Percentiles rank a stretch among this genome's conserved stretches.
phyloP scores from a whole-genome alignment of 1,140 invertebrate species.

The Drosophila hydei region DNA sequence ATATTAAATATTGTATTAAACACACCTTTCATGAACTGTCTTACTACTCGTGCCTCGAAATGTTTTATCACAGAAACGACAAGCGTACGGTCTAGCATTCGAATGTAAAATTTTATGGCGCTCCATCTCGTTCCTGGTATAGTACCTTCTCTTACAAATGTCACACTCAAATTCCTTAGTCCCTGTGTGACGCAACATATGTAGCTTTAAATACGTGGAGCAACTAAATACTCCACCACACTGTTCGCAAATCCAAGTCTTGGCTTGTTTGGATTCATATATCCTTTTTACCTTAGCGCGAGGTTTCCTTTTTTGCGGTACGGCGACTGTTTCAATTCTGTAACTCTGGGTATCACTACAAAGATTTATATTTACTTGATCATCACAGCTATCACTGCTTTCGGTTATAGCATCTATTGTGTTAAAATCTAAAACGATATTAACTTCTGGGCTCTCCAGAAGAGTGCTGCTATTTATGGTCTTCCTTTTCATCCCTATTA shows the following conservation, averaged over 20 bases:
- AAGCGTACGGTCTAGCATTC: conserved; percentile 54
- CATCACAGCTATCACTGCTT: not conserved
- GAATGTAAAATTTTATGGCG: conserved; percentile 62
- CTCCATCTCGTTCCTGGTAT: conserved; percentile 57
- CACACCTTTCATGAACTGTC: conserved; percentile 55
- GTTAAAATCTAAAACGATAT: too few species aligned
- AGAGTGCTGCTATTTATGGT: not conserved
- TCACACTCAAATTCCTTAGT: conserved; percentile 59
- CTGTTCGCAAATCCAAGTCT: conserved; percentile 63
- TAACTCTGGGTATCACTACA: not conserved
- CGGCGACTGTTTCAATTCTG: not conserved
- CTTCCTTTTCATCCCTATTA: conserved; percentile 18
- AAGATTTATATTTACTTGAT: not conserved
- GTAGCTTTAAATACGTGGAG: conserved; percentile 60
- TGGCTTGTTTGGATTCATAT: not conserved
- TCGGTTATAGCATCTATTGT: not conserved
- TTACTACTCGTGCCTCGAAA: conserved; percentile 64
- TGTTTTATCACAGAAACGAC: conserved; percentile 56
- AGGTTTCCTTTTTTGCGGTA: not conserved
- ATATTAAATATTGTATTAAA: not conserved
- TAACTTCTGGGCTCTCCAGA: not conserved
- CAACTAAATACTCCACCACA: conserved; percentile 62
- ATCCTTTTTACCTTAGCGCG: not conserved
- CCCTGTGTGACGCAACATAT: conserved; percentile 54
- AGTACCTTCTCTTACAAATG: conserved; percentile 54